Percentiles rank a stretch among this genome's conserved stretches.
phyloP scores from a whole-genome alignment of 2,797 vertebrate genomes.

The Capromys pilorides region DNA sequence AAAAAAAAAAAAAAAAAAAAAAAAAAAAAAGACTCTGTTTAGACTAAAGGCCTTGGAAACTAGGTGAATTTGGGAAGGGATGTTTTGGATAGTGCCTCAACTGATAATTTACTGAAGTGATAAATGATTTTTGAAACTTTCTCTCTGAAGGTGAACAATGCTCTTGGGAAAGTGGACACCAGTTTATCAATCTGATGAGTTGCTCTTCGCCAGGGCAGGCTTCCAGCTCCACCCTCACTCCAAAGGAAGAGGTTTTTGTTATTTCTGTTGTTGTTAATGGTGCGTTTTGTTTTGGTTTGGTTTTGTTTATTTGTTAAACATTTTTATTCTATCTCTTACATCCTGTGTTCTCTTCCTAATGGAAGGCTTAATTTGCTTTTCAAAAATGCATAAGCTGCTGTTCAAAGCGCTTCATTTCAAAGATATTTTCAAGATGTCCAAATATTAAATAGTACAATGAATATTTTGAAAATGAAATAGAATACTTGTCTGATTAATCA shows the following conservation, averaged over 20 bases:
- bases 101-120: conserved; percentile 41
- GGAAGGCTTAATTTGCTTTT: conserved; percentile 57
- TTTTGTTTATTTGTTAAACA: conserved; percentile 41
- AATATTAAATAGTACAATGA: conserved; percentile 25
- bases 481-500: not conserved
- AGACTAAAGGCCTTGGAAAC: conserved; percentile 1
- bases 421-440: not conserved
- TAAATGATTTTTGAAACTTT: not conserved
- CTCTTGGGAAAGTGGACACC: not conserved
- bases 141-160: not conserved
- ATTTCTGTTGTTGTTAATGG: not conserved
- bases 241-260: not conserved
- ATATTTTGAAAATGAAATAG: conserved; percentile 24
- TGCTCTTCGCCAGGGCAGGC: not conserved
- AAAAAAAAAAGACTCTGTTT: conserved; percentile 38
- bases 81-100: not conserved
- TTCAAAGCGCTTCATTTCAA: not conserved
- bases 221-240: not conserved
- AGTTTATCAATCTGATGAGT: not conserved
- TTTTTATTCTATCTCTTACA: not conserved
- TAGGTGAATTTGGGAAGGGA: not conserved
- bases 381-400: not conserved
- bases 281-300: not conserved
- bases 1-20: conserved; percentile 60
- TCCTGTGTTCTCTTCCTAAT: not conserved